phyloP scores from a whole-genome alignment of 2,797 vertebrate species.

The Alca torda region DNA sequence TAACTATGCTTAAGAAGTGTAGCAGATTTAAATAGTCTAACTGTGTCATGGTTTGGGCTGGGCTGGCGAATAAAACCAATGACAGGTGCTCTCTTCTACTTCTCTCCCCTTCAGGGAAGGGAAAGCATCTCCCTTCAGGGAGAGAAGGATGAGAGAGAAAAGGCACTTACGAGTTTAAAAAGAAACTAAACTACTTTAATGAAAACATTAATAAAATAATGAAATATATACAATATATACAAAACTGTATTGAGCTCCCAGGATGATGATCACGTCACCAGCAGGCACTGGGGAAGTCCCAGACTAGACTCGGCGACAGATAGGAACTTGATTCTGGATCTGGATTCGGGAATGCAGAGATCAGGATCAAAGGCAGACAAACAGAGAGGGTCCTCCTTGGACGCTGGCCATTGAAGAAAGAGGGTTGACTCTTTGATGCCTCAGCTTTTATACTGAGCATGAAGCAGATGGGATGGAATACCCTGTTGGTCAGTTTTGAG shows the following conservation, averaged over 20 bases:
- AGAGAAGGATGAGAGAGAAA: neutral
- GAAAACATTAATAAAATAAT: neutral
- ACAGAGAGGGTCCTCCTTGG: too few species aligned
- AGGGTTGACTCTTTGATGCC: too few species aligned
- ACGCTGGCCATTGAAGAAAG: too few species aligned
- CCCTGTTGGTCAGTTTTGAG: too few species aligned
- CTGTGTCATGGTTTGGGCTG: neutral
- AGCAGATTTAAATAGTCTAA: neutral
- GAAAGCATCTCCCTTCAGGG: neutral
- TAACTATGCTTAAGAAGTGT: neutral
- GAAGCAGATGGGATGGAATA: too few species aligned
- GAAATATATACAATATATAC: neutral
- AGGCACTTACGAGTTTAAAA: neutral
- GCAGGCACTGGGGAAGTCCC: neutral
- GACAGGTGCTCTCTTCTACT: neutral
- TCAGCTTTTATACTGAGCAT: too few species aligned
- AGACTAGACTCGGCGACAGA: neutral
- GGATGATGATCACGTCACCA: neutral
- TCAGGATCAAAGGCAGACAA: too few species aligned
- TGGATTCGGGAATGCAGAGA: too few species aligned
- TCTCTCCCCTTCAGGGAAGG: neutral
- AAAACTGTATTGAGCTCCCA: neutral
- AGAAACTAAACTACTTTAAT: neutral
- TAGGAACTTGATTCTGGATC: too few species aligned
- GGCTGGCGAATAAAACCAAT: neutral